These are phyloP conservation scores for Drosophila repletoides DNA, from an alignment of 1,140 invertebrate species.

Conservation along the genomic window DNA sequence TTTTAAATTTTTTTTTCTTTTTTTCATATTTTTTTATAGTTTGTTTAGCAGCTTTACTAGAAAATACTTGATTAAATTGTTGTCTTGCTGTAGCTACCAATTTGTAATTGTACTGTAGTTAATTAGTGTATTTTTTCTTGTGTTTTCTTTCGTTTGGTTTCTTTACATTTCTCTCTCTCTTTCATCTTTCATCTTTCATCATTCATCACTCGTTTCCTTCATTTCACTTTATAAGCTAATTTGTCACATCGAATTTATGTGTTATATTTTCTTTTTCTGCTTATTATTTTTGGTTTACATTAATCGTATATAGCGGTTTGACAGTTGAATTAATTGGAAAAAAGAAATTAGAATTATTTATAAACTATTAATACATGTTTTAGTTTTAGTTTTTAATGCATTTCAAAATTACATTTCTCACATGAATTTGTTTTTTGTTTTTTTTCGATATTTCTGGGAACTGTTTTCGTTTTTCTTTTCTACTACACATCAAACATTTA, in stretches of 20 bases:
- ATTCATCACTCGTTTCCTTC: conserved; percentile 1
- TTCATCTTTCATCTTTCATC: conserved; percentile 5
- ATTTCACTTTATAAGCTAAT: conserved; percentile 65
- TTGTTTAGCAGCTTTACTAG: conserved; percentile 51
- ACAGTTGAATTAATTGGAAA: conserved; percentile 63
- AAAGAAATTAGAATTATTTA: conserved; percentile 68
- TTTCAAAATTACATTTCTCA: conserved; percentile 64
- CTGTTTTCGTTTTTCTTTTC: conserved; percentile 14
- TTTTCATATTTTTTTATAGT: conserved; percentile 11
- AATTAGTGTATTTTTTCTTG: conserved; percentile 35
- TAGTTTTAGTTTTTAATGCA: conserved; percentile 68
- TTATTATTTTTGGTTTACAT: conserved; percentile 59
- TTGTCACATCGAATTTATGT: conserved; percentile 72
- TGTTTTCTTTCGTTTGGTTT: conserved; percentile 14
- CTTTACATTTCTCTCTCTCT: conserved; percentile 6
- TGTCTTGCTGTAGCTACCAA: conserved; percentile 47
- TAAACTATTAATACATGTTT: conserved; percentile 69
- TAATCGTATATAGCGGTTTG: conserved; percentile 57
- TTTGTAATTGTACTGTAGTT: conserved; percentile 49
- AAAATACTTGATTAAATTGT: conserved; percentile 48
- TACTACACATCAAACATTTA: conserved; percentile 49
- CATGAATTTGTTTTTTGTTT: conserved; percentile 51
- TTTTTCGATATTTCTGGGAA: conserved; percentile 19
- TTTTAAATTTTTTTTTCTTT: conserved; percentile 25
- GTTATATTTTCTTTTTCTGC: conserved; percentile 17